phyloP scores from a whole-genome alignment of 2,797 vertebrate species.

The Rhinogobio ventralis region DNA sequence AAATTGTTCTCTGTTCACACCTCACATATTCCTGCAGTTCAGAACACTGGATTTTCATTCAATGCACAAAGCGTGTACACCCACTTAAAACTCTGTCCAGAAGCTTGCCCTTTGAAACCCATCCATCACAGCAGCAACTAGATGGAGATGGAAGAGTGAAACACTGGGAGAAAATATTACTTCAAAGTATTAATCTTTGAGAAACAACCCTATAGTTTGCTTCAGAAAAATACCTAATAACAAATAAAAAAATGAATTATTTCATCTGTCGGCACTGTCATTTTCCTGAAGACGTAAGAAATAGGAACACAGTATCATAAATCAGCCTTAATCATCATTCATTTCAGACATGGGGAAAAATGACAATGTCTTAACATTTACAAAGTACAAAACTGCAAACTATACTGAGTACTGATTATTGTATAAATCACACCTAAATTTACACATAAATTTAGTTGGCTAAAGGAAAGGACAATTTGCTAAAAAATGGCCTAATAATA shows the following conservation, averaged over 20 bases:
- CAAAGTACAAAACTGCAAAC: neutral
- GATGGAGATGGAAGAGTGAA: neutral
- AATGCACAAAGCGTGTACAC: neutral
- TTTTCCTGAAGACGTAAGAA: neutral
- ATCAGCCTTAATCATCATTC: conserved; percentile 22
- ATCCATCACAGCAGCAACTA: conserved; percentile 2
- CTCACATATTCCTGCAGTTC: neutral
- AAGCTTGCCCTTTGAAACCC: conserved; percentile 10
- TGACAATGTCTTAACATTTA: neutral
- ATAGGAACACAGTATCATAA: conserved; percentile 23
- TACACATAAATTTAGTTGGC: conserved; percentile 14
- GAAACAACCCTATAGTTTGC: conserved; percentile 7
- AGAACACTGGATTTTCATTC: neutral
- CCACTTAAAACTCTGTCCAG: conserved; percentile 2
- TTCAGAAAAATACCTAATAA: neutral
- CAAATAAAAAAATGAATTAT: neutral
- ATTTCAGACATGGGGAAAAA: neutral
- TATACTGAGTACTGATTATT: neutral
- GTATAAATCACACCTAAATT: conserved; percentile 3
- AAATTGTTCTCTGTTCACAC: neutral
- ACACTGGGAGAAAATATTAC: conserved; percentile 9
- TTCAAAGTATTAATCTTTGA: neutral
- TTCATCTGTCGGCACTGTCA: conserved; percentile 23
- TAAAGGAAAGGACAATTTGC: neutral
- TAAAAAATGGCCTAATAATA: neutral